Evolutionary conservation across 64 coral and sea anemone genomes (phyloP).

Genomic region (Orbicella faveolata): DNA sequence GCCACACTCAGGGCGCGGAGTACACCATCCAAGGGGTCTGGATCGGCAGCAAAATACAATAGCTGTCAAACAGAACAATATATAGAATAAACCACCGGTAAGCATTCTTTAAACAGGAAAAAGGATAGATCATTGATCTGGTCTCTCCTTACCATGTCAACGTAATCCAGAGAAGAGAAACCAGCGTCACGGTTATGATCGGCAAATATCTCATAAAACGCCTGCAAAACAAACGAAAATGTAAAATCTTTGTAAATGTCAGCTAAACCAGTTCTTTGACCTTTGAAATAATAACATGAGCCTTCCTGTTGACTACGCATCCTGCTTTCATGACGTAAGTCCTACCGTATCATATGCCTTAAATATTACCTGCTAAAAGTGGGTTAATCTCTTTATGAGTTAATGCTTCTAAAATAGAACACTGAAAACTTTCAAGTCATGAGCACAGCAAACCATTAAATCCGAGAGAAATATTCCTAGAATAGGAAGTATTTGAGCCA

Average conservation of each 20-base stretch:
- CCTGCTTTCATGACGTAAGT: too few relatives aligned
- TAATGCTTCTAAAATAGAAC: too few relatives aligned
- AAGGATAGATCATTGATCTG: not conserved
- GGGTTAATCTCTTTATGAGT: too few relatives aligned
- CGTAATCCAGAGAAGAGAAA: conserved; percentile 66
- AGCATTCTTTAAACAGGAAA: not conserved
- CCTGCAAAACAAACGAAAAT: conserved; percentile 29
- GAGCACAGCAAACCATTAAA: too few relatives aligned
- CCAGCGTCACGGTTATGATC: conserved; percentile 34
- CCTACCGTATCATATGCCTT: too few relatives aligned
- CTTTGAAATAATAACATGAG: too few relatives aligned
- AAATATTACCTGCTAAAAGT: too few relatives aligned
- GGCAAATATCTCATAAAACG: conserved; percentile 86
- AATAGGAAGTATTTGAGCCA: too few relatives aligned
- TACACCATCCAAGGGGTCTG: conserved; percentile 91
- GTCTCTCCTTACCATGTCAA: conserved; percentile 77
- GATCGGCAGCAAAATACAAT: conserved; percentile 85
- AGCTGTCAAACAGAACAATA: conserved; percentile 55
- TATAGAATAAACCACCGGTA: not conserved
- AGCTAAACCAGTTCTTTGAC: too few relatives aligned
- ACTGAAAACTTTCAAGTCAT: too few relatives aligned
- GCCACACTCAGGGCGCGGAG: conserved; percentile 72
- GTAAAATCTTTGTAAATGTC: not conserved
- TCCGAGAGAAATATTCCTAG: too few relatives aligned
- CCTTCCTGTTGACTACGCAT: too few relatives aligned